A percentile compares a stretch with the other conserved stretches of the same genome.
These are phyloP conservation scores for Shargacucullia verbasci DNA, from an alignment of 2,888 invertebrate species.

Conservation along the genomic window DNA sequence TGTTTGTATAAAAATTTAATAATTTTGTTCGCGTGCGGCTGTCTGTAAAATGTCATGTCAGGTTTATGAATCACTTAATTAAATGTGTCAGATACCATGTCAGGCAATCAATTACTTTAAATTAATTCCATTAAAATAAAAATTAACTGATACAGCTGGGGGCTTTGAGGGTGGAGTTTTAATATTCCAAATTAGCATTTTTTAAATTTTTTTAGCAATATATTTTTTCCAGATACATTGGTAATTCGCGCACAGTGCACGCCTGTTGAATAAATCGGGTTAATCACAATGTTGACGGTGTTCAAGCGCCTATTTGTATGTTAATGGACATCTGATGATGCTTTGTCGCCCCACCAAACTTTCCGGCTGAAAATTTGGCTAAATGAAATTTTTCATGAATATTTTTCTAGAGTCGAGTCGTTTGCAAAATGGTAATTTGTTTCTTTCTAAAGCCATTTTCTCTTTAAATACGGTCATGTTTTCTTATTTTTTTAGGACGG, in stretches of 20 bases:
- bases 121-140: slow-evolving; percentile 9
- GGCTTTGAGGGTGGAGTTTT: slow-evolving; percentile 4
- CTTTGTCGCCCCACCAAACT: slow-evolving; percentile 31
- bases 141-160: slow-evolving; percentile 1
- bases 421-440: slow-evolving; percentile 34
- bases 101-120: slow-evolving; percentile 17
- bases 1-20: slow-evolving; percentile 7
- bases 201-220: slow-evolving; percentile 4
- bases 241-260: slow-evolving; percentile 24
- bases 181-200: slow-evolving; percentile 14
- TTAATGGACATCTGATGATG: slow-evolving; percentile 50
- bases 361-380: slow-evolving; percentile 27
- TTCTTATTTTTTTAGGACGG: neutral
- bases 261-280: slow-evolving; percentile 31
- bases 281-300: slow-evolving; percentile 34
- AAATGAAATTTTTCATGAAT: slow-evolving; percentile 49
- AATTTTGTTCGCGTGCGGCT: slow-evolving; percentile 21
- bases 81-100: slow-evolving; percentile 20
- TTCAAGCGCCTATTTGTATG: slow-evolving; percentile 54
- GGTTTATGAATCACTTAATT: slow-evolving; percentile 26
- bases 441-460: slow-evolving; percentile 26
- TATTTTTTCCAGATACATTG: slow-evolving; percentile 13
- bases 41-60: slow-evolving; percentile 12
- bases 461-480: slow-evolving; percentile 7
- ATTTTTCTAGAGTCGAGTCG: slow-evolving; percentile 23